phyloP scores from a whole-genome alignment of 2,888 invertebrate species.

The Clostera curtula region DNA sequence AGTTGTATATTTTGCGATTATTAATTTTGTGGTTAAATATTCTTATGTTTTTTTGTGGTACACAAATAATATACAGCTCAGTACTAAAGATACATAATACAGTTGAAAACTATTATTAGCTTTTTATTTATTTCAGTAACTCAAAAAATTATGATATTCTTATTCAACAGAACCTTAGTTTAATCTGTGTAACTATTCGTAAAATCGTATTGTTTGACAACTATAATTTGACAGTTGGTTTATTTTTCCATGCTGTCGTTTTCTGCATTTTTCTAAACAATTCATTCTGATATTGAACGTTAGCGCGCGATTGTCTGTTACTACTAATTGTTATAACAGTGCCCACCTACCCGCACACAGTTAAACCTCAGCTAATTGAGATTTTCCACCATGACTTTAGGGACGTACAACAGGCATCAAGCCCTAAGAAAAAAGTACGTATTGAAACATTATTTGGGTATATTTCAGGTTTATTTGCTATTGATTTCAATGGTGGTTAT shows the following conservation, averaged over 20 bases:
- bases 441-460: conserved; percentile 8
- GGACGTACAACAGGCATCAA: conserved; percentile 66
- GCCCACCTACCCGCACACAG: conserved; percentile 21
- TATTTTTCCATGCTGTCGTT: conserved; percentile 27
- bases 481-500: conserved; percentile 5
- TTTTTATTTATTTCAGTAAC: no score
- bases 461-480: conserved; percentile 2
- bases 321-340: conserved; percentile 7
- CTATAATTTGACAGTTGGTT: conserved; percentile 22
- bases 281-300: conserved; percentile 29
- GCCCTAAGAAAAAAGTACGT: conserved; percentile 59
- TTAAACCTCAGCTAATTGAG: conserved; percentile 7
- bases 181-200: no score
- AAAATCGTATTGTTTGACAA: conserved; percentile 20
- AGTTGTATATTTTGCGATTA: no score
- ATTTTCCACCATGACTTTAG: conserved; percentile 52
- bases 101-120: no score
- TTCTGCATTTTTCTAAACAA: conserved; percentile 19
- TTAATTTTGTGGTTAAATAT: no score
- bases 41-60: no score
- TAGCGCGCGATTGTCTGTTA: conserved; percentile 10
- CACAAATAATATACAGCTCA: no score
- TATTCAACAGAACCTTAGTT: no score
- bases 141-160: no score
- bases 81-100: no score